Conservation (phyloP, 2,888 invertebrate genomes). For the Geotrupes spiniger region DNA sequence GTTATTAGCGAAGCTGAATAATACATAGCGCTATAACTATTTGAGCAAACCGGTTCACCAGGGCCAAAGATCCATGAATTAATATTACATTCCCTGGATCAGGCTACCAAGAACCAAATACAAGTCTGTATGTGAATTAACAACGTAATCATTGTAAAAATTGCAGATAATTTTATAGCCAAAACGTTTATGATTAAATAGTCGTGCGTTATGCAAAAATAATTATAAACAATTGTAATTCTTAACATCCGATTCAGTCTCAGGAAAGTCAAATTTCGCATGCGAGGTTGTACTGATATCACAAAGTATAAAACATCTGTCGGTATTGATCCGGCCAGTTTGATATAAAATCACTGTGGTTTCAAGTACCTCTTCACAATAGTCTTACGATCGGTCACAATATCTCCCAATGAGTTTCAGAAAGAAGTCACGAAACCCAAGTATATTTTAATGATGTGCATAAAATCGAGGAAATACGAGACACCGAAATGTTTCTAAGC, state of each 20-base stretch:
- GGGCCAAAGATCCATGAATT: slow-evolving; percentile 17
- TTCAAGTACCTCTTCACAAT: slow-evolving; percentile 11
- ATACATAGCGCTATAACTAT: slow-evolving; percentile 24
- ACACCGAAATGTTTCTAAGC: slow-evolving; percentile 11
- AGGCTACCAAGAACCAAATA: slow-evolving; percentile 24
- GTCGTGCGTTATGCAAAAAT: slow-evolving; percentile 29
- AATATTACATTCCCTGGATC: slow-evolving; percentile 13
- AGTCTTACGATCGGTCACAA: too few relatives aligned
- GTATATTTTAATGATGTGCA: too few relatives aligned
- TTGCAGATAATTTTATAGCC: slow-evolving; percentile 26
- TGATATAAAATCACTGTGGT: slow-evolving; percentile 14
- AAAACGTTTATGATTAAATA: slow-evolving; percentile 29
- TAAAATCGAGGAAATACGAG: slow-evolving; percentile 15
- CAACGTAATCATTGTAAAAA: slow-evolving; percentile 24
- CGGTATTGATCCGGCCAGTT: slow-evolving; percentile 14
- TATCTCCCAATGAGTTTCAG: too few relatives aligned
- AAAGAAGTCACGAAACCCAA: too few relatives aligned
- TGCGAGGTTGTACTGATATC: neutral
- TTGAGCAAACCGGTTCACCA: slow-evolving; percentile 12
- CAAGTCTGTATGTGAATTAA: slow-evolving; percentile 28
- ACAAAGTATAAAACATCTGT: slow-evolving; percentile 13
- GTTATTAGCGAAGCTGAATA: slow-evolving; percentile 22
- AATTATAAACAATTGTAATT: slow-evolving; percentile 25
- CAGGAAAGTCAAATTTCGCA: slow-evolving; percentile 17
- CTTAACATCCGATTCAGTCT: slow-evolving; percentile 24